phyloP scores from a whole-genome alignment of 2,113 vertebrate genomes.

The Plecotus auritus region DNA sequence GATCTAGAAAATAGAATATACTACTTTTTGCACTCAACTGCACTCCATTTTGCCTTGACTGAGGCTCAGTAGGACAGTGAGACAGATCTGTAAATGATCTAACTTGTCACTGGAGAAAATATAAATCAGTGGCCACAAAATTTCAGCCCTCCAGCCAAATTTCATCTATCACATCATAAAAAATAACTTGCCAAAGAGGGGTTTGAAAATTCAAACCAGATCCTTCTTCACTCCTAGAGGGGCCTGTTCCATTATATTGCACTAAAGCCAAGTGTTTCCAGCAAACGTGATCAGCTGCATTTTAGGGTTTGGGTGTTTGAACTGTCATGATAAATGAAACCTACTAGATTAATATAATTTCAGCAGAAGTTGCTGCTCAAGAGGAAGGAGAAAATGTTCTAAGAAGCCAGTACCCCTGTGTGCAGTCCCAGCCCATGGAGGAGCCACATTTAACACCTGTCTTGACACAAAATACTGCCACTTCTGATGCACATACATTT shows the following conservation, averaged over 20 bases:
- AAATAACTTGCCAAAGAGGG: constrained; percentile 49
- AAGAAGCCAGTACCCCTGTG: too few species aligned
- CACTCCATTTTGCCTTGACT: background rate
- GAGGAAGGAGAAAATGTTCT: background rate
- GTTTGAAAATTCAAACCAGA: constrained; percentile 69
- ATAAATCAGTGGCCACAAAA: constrained; percentile 37
- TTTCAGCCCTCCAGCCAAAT: constrained; percentile 52
- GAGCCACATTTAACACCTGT: background rate
- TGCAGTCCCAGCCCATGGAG: background rate
- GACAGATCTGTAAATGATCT: constrained; percentile 41
- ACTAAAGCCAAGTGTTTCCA: background rate
- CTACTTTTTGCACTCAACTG: background rate
- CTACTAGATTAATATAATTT: background rate
- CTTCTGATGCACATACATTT: background rate
- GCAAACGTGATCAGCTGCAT: background rate
- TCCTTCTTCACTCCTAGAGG: background rate
- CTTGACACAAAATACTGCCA: too few species aligned
- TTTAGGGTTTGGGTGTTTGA: background rate
- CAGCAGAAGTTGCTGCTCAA: background rate
- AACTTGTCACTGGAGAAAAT: constrained; percentile 49
- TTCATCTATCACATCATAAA: constrained; percentile 64
- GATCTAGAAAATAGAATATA: background rate
- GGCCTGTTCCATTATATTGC: background rate
- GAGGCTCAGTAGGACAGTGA: background rate
- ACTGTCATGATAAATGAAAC: background rate